phyloP scores from a whole-genome alignment of 2,888 invertebrate genomes.

The Ormyrus thymus region DNA sequence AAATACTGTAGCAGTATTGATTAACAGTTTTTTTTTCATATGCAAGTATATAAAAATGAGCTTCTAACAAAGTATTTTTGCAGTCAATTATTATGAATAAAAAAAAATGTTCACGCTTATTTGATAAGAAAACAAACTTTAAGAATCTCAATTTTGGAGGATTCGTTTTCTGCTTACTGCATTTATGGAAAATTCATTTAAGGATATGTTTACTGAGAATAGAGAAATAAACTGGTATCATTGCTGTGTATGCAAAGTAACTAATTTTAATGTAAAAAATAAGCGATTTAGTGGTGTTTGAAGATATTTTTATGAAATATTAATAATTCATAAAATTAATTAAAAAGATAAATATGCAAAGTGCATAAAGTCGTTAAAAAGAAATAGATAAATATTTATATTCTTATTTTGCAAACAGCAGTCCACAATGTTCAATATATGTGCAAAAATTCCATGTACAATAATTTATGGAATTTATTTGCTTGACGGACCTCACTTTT shows the following conservation, averaged over 20 bases:
- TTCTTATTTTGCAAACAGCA: neutral
- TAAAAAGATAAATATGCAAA: too few relatives aligned
- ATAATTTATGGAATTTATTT: constrained; percentile 22
- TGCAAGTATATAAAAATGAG: constrained; percentile 28
- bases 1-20: constrained; percentile 38
- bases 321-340: constrained; percentile 10
- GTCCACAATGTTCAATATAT: constrained; percentile 21
- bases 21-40: constrained; percentile 2
- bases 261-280: neutral
- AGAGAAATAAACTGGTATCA: neutral
- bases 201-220: neutral
- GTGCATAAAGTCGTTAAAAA: neutral
- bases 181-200: constrained; percentile 35
- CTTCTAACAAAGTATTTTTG: constrained; percentile 43
- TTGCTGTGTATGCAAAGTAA: neutral
- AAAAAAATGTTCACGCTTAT: neutral
- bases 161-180: constrained; percentile 18
- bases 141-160: neutral
- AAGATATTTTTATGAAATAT: neutral
- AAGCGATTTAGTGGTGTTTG: neutral
- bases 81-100: constrained; percentile 27
- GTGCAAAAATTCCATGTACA: constrained; percentile 15
- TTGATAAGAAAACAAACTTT: neutral
- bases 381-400: constrained; percentile 7
- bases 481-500: constrained; percentile 46